Conservation (phyloP, 1,140 invertebrate genomes). For the Marisa cornuarietis region DNA sequence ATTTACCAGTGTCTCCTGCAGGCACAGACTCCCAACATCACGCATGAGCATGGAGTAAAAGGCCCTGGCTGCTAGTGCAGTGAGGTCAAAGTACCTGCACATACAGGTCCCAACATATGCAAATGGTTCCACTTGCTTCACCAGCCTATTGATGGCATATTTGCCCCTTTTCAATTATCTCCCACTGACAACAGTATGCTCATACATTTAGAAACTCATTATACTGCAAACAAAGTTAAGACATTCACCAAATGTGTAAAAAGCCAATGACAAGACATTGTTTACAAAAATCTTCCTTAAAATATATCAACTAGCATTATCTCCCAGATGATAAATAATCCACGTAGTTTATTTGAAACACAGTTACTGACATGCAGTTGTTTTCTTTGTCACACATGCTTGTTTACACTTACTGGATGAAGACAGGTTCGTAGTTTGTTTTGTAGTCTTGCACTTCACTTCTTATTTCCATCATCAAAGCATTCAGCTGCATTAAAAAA, state of each 20-base stretch:
- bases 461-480: slow-evolving; percentile 51
- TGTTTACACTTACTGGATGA: slow-evolving; percentile 40
- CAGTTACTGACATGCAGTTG: background rate
- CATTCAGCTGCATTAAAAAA: slow-evolving; percentile 51
- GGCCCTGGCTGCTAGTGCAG: slow-evolving; percentile 43
- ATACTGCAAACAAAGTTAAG: no score
- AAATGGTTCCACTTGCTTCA: background rate
- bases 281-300: no score
- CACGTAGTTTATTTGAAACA: no score
- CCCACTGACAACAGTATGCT: background rate
- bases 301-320: no score
- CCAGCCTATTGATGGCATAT: background rate
- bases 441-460: slow-evolving; percentile 55
- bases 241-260: no score
- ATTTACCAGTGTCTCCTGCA: slow-evolving; percentile 27
- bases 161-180: background rate
- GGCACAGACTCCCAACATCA: slow-evolving; percentile 42
- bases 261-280: no score
- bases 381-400: background rate
- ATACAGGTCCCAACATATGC: background rate
- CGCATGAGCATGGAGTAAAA: slow-evolving; percentile 54
- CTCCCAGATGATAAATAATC: no score
- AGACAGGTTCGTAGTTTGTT: slow-evolving; percentile 44
- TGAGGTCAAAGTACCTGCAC: slow-evolving; percentile 41
- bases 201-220: no score